phyloP scores from a whole-genome alignment of 2,797 vertebrate species.

The Rhinoraja longicauda region DNA sequence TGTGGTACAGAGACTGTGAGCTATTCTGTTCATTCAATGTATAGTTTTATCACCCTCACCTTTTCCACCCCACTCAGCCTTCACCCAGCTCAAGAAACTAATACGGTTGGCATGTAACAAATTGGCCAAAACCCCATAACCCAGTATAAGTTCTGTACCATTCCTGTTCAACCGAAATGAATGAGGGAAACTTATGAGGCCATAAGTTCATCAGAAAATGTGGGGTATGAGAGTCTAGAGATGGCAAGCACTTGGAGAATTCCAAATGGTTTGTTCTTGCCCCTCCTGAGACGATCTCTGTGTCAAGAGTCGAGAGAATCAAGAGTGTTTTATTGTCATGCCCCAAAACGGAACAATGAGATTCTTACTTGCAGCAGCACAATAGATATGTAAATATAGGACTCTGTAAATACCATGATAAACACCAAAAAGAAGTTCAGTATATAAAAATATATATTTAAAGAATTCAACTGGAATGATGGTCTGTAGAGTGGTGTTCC shows the following conservation, averaged over 20 bases:
- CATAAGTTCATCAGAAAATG: not conserved
- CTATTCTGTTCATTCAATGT: not conserved
- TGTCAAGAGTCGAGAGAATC: not conserved
- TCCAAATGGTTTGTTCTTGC: not conserved
- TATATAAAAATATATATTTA: too few species aligned
- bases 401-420: too few species aligned
- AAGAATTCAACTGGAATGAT: not conserved
- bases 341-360: too few species aligned
- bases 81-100: too few species aligned
- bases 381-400: too few species aligned
- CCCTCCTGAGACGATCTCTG: too few species aligned
- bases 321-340: too few species aligned
- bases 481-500: not conserved
- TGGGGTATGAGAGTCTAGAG: not conserved
- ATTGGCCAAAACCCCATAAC: not conserved
- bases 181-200: not conserved
- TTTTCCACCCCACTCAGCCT: too few species aligned
- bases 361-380: too few species aligned
- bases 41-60: not conserved
- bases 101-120: too few species aligned
- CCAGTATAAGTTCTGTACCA: not conserved
- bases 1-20: not conserved
- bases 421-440: too few species aligned
- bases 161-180: not conserved
- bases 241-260: not conserved